Base-by-base conservation (phyloP, 2,113 vertebrate genomes). In the Neodon shergylaensis region DNA sequence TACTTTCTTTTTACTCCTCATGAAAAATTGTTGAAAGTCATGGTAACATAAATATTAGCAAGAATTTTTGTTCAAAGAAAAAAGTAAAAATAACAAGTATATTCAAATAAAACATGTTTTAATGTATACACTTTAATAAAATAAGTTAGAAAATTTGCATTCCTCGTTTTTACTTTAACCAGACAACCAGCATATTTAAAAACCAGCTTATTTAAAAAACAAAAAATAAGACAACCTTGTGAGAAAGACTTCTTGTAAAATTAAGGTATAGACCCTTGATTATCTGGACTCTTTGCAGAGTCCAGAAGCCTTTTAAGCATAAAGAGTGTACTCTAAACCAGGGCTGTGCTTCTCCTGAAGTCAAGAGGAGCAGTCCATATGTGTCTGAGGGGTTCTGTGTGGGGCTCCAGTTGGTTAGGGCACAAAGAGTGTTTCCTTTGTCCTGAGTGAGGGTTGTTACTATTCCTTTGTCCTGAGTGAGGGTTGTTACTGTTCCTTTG, bases 81-180 rank as follows among this genome's bases (percentile, higher is more conserved):
- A 28, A 88, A 97, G 36, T 68, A 93, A 94, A 90, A 42, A 76
- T 33, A 86, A 16, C 33, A 95, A 82, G 22, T 94, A 83, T 96
- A 93, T 90, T 76, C 63, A 94, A 78, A 83, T 87, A 49, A 76
- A 96, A 84, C 16, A 90, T 88, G 28, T 68, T 52, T 66, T 89
- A 33, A 83, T 65, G 44, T 66, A 72, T 54, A 14, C 54, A 54
- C 12, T 16, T 5, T 66, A 66, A 47, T 85, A 47, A 91, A 93
- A 82, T 42, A 52, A 36, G 54, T 95, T 94, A n/a, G 76, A 96
- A 96, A 76, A 10, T 44, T 88, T 90, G 74, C 26, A n/a, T 72
- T 68, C 17, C 17, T 92, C 58, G 70, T 79, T 87, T 92, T 91
- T 72, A 74, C 70, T 76, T 91, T 95, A 90, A 49, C 91, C 70